These are phyloP conservation scores for Catharus fuscescens DNA, from an alignment of 2,113 vertebrate species.

Conservation along the genomic window DNA sequence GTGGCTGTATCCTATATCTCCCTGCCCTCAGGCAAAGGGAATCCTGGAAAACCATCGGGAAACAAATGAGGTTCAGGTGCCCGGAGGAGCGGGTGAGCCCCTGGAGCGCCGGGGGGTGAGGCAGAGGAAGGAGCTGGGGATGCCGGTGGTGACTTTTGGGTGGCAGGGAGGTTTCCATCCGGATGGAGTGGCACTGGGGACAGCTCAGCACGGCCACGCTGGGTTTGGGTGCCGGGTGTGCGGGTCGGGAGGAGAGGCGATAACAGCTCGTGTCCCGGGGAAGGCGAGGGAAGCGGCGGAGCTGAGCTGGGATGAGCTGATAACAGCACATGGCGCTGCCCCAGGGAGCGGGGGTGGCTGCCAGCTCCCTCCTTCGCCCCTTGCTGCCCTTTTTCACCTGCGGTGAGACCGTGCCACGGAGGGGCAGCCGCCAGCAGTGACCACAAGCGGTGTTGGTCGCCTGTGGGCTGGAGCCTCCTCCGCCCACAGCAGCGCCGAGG, in stretches of 20 bases:
- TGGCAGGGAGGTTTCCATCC: not conserved
- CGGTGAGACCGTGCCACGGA: rapidly evolving
- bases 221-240: not conserved
- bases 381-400: not conserved
- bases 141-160: not conserved
- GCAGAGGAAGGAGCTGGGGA: not conserved
- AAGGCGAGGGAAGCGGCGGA: not conserved
- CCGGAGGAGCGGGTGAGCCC: not conserved
- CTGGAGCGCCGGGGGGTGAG: not conserved
- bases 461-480: not conserved
- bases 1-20: not conserved
- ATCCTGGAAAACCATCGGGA: not conserved
- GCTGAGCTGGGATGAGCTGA: not conserved
- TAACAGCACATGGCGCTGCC: not conserved
- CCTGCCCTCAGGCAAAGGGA: not conserved
- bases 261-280: not conserved
- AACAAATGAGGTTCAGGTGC: not conserved
- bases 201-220: rapidly evolving
- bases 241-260: not conserved
- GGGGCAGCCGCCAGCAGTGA: not conserved
- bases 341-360: not conserved
- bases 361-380: not conserved
- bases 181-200: not conserved
- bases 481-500: not conserved
- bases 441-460: not conserved